phyloP scores from a whole-genome alignment of 2,888 invertebrate genomes.

The Smittia sp. region DNA sequence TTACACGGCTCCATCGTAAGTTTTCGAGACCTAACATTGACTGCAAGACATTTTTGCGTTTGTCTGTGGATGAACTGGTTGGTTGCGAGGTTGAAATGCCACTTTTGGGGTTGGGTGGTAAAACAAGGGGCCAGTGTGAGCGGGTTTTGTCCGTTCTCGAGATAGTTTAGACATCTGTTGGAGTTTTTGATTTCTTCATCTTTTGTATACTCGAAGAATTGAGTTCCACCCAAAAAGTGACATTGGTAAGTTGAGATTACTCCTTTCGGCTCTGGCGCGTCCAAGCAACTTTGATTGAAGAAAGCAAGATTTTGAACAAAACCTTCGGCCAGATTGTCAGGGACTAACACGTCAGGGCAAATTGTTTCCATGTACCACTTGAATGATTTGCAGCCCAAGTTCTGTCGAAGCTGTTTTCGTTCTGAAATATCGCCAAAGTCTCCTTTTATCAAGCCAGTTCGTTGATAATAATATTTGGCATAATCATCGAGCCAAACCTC shows the following conservation, averaged over 20 bases:
- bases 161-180: not conserved
- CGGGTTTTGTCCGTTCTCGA: too few species aligned
- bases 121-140: too few species aligned
- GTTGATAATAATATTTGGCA: slow-evolving; percentile 15
- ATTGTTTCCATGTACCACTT: slow-evolving; percentile 81
- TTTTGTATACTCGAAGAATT: slow-evolving; percentile 19
- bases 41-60: not conserved
- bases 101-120: not conserved
- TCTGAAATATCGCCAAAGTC: slow-evolving; percentile 74
- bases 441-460: slow-evolving; percentile 57
- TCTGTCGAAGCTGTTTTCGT: slow-evolving; percentile 64
- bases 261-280: not conserved
- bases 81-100: not conserved
- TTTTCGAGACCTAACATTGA: not conserved
- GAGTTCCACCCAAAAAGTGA: slow-evolving; percentile 25
- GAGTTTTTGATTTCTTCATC: not conserved
- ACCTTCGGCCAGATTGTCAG: slow-evolving; percentile 9
- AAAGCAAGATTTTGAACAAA: not conserved
- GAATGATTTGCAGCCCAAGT: slow-evolving; percentile 74
- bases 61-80: not conserved
- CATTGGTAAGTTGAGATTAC: not conserved
- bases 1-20: slow-evolving; percentile 3
- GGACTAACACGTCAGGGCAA: slow-evolving; percentile 63
- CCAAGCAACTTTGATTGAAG: not conserved
- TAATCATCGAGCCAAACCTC: slow-evolving; percentile 38